Conservation (phyloP, 2,797 vertebrate species). For the Paedocypris micromegethes region DNA sequence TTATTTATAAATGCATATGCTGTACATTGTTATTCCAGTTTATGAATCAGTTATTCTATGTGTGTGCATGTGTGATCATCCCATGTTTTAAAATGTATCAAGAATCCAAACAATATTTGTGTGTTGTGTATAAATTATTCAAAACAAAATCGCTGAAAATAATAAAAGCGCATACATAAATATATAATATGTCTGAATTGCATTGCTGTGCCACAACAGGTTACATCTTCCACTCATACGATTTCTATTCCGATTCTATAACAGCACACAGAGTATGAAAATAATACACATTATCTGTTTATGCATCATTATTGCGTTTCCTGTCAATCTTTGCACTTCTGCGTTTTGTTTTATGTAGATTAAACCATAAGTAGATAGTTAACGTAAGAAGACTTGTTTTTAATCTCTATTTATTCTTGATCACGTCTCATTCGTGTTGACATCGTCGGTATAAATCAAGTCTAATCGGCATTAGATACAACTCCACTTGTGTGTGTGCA, state of each 20-base stretch:
- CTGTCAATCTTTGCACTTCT: conserved; percentile 8
- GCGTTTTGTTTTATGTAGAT: conserved; percentile 7
- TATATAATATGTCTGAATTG: no score
- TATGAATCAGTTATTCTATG: no score
- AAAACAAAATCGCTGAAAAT: no score
- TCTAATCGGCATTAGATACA: conserved; percentile 35
- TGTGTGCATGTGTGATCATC: no score
- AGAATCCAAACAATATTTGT: no score
- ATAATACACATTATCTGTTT: neutral
- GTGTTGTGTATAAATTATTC: no score
- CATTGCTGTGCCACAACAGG: no score
- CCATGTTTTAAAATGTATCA: no score
- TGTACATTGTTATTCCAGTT: no score
- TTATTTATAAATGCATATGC: no score
- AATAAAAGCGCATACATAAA: no score
- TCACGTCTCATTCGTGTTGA: conserved; percentile 30
- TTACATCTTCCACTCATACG: no score
- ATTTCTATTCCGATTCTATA: neutral
- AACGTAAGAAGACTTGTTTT: conserved; percentile 26
- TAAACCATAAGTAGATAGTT: neutral
- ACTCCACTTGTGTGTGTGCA: neutral
- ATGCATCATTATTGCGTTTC: neutral
- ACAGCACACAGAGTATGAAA: neutral
- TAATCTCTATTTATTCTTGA: conserved; percentile 29
- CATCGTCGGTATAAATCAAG: conserved; percentile 32